Evolutionary conservation across 2,888 invertebrate genomes (phyloP).

Genomic region (Aporophyla lueneburgensis): DNA sequence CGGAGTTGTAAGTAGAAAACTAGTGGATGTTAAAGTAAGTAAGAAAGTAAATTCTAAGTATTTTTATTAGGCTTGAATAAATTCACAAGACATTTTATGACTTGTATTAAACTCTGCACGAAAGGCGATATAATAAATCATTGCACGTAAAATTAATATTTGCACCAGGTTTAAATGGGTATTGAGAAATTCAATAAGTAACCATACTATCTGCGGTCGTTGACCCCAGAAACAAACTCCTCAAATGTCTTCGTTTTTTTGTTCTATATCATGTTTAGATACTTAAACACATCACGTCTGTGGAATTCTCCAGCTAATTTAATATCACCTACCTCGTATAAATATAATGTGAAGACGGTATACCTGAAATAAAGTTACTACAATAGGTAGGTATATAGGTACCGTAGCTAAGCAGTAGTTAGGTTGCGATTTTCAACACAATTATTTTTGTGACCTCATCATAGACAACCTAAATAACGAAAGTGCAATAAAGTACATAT

Average conservation of each 20-base stretch:
- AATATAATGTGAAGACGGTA: no score
- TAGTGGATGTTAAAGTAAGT: conserved; percentile 5
- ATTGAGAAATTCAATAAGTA: background rate
- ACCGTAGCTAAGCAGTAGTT: background rate
- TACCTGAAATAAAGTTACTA: no score
- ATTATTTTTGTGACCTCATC: background rate
- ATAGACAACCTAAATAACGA: background rate
- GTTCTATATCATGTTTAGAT: no score
- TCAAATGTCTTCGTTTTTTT: no score
- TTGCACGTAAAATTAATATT: background rate
- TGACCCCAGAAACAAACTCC: no score
- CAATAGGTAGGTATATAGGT: no score
- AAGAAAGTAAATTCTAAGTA: no score
- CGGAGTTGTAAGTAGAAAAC: background rate
- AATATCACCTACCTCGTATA: no score
- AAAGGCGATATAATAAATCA: background rate
- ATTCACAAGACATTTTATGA: background rate
- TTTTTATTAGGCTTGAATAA: background rate
- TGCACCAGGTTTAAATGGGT: background rate
- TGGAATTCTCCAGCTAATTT: no score
- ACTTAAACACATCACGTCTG: no score
- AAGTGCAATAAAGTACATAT: background rate
- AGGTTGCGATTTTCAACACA: background rate
- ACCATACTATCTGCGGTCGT: no score
- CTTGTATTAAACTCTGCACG: background rate